phyloP scores from a whole-genome alignment of 2,113 vertebrate genomes.

The Abramis brama region DNA sequence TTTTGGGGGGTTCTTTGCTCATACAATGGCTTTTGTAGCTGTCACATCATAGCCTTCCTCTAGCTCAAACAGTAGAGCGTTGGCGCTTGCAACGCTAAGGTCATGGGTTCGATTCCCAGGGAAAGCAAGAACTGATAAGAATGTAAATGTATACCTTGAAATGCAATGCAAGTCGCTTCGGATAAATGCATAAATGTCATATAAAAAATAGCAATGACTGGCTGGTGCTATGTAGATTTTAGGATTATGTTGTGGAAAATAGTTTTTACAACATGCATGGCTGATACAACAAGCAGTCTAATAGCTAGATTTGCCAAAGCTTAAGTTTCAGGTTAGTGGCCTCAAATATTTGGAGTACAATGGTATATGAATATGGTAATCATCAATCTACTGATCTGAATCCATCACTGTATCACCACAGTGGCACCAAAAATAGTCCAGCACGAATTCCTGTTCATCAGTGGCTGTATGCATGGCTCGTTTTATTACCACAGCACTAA shows the following conservation, averaged over 20 bases:
- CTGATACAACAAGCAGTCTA: background rate
- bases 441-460: background rate
- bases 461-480: background rate
- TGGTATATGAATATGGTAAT: slow-evolving; percentile 3
- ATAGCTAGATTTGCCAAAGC: background rate
- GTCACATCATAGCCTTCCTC: too few species aligned
- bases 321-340: background rate
- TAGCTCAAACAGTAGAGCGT: too few species aligned
- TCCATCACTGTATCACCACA: background rate
- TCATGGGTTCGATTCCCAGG: too few species aligned
- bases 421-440: background rate
- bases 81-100: too few species aligned
- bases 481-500: slow-evolving; percentile 6
- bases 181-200: too few species aligned
- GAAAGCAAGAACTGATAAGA: too few species aligned
- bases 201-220: background rate
- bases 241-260: background rate
- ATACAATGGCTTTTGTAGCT: background rate
- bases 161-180: too few species aligned
- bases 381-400: background rate
- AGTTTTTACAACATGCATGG: background rate
- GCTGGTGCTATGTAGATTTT: background rate
- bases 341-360: background rate
- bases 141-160: too few species aligned
- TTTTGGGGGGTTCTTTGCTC: background rate